A percentile compares a stretch with the other conserved stretches of the same genome.
phyloP scores from a whole-genome alignment of 2,888 invertebrate genomes.

The Gryllus longicercus region DNA sequence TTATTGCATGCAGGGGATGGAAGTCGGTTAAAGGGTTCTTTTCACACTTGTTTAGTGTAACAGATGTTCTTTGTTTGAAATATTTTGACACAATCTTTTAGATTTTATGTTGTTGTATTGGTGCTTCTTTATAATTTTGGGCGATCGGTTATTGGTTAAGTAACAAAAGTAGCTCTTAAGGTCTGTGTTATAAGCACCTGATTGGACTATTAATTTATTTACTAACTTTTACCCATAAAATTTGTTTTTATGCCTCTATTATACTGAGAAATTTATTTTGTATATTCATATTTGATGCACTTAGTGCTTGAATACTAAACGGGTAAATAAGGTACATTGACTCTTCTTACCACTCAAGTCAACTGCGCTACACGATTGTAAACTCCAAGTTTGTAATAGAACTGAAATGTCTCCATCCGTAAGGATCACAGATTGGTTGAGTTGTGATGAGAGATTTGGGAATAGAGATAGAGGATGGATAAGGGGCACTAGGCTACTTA shows the following conservation, averaged over 20 bases:
- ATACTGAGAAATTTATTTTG: constrained; percentile 27
- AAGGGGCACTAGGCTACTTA: constrained; percentile 11
- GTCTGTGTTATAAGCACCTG: constrained; percentile 32
- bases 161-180: constrained; percentile 36
- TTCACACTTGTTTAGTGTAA: constrained; percentile 34
- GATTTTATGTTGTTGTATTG: constrained; percentile 34
- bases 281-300: constrained; percentile 32
- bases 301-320: constrained; percentile 35
- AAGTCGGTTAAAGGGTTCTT: constrained; percentile 37
- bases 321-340: constrained; percentile 34
- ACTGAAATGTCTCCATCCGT: background rate
- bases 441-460: constrained; percentile 26
- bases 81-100: constrained; percentile 30
- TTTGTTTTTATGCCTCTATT: constrained; percentile 32
- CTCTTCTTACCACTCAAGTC: constrained; percentile 23
- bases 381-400: constrained; percentile 18
- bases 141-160: constrained; percentile 34
- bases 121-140: constrained; percentile 36
- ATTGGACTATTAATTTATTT: constrained; percentile 31
- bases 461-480: constrained; percentile 18
- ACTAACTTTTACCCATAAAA: constrained; percentile 34
- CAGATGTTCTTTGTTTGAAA: constrained; percentile 33
- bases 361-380: background rate
- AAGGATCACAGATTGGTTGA: constrained; percentile 22
- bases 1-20: constrained; percentile 35